Evolutionary conservation across 2,888 invertebrate species (phyloP).

Genomic region (Eristalinus aeneus): DNA sequence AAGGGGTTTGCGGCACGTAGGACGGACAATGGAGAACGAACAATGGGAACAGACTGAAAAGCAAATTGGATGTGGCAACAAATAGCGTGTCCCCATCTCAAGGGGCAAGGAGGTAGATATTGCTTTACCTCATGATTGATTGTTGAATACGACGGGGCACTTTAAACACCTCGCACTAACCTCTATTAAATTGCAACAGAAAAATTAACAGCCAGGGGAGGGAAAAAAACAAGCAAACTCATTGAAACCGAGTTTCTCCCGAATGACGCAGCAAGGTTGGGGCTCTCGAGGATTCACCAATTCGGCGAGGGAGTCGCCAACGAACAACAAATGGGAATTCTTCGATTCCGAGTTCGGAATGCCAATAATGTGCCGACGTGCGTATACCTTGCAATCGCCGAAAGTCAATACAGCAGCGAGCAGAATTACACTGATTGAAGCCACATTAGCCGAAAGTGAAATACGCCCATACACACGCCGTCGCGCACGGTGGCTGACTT

Average conservation of each 20-base stretch:
- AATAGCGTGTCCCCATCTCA: not conserved
- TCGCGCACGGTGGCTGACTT: not conserved
- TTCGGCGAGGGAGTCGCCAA: not conserved
- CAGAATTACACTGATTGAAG: conserved; percentile 61
- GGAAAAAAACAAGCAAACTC: conserved; percentile 9
- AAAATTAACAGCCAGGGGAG: not conserved
- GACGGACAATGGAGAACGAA: not conserved
- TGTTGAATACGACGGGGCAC: not conserved
- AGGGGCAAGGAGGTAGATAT: not conserved
- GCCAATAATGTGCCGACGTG: conserved; percentile 39
- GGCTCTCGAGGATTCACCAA: not conserved
- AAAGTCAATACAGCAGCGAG: conserved; percentile 31
- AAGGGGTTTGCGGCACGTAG: not conserved
- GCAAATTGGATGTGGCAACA: not conserved
- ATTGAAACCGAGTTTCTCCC: not conserved
- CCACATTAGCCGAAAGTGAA: conserved; percentile 35
- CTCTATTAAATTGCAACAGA: not conserved
- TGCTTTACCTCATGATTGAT: not conserved
- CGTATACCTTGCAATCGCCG: conserved; percentile 26
- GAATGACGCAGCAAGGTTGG: conserved; percentile 25
- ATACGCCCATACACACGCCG: conserved; percentile 3
- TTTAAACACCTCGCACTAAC: not conserved
- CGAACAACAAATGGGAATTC: conserved; percentile 54
- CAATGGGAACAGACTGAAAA: not conserved
- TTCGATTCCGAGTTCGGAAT: conserved; percentile 53